Percentiles rank a stretch among this genome's conserved stretches.
Conservation (phyloP, 2,113 vertebrate species). For the Pavo muticus region DNA sequence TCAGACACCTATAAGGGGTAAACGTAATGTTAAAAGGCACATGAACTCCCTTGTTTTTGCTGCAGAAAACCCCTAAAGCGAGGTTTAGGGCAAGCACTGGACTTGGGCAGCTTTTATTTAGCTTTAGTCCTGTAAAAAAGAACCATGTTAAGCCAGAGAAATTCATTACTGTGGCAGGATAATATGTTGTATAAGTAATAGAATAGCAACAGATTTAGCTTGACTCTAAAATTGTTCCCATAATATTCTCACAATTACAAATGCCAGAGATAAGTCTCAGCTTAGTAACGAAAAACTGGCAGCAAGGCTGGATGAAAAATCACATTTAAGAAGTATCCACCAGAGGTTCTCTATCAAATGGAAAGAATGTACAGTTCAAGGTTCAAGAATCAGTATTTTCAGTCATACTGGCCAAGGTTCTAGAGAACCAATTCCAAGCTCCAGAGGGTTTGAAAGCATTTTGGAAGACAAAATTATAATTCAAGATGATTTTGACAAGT, state of each 20-base stretch:
- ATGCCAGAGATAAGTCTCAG: not conserved
- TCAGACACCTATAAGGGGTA: not conserved
- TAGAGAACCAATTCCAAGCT: not conserved
- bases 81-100: not conserved
- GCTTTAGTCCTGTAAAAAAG: not conserved
- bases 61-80: not conserved
- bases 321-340: not conserved
- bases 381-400: not conserved
- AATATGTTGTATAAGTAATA: not conserved
- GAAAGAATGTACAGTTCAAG: not conserved
- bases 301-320: not conserved
- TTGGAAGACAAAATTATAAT: not conserved
- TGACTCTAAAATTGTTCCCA: not conserved
- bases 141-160: not conserved
- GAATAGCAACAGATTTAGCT: not conserved
- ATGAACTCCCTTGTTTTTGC: not conserved
- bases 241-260: not conserved
- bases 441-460: not conserved
- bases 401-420: not conserved
- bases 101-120: not conserved
- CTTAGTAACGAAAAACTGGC: not conserved
- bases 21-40: not conserved
- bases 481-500: conserved; percentile 1
- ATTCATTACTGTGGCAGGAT: not conserved
- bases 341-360: not conserved